phyloP scores from a whole-genome alignment of 2,888 invertebrate genomes.

The Proisotoma minuta region DNA sequence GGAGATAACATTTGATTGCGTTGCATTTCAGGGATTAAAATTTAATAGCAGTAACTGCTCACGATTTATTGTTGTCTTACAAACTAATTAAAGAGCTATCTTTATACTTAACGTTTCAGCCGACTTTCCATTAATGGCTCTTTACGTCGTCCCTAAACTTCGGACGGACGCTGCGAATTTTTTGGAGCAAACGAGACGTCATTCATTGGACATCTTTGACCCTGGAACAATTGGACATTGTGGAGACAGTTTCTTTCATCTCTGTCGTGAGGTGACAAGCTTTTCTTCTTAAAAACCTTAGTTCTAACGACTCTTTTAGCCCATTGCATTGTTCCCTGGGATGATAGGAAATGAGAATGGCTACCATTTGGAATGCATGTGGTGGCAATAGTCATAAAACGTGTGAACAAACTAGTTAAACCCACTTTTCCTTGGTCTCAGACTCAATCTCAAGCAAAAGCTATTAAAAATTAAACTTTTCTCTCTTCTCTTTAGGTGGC shows the following conservation, averaged over 20 bases:
- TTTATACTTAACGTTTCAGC: constrained; percentile 56
- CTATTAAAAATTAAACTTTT: background rate
- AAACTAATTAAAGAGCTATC: too few species aligned
- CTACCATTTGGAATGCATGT: too few species aligned
- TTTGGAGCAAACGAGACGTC: constrained; percentile 76
- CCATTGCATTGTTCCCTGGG: background rate
- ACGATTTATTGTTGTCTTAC: too few species aligned
- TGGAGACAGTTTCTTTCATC: constrained; percentile 78
- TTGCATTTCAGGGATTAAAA: too few species aligned
- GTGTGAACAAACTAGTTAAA: background rate
- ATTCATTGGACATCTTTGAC: constrained; percentile 79
- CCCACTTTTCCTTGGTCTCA: background rate
- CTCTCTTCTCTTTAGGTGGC: constrained; percentile 59
- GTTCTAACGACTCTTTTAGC: background rate
- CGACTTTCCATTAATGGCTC: constrained; percentile 86
- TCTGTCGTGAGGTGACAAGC: constrained; percentile 70
- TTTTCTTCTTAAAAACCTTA: background rate
- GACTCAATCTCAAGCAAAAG: background rate
- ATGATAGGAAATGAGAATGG: background rate
- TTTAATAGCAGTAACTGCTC: too few species aligned
- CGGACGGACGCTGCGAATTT: constrained; percentile 80
- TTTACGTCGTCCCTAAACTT: constrained; percentile 81
- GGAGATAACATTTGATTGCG: too few species aligned
- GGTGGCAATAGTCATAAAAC: constrained; percentile 11
- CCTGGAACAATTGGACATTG: constrained; percentile 75